Base-by-base conservation (phyloP, 2,113 vertebrate genomes). In the Cyprinodon tularosa region DNA sequence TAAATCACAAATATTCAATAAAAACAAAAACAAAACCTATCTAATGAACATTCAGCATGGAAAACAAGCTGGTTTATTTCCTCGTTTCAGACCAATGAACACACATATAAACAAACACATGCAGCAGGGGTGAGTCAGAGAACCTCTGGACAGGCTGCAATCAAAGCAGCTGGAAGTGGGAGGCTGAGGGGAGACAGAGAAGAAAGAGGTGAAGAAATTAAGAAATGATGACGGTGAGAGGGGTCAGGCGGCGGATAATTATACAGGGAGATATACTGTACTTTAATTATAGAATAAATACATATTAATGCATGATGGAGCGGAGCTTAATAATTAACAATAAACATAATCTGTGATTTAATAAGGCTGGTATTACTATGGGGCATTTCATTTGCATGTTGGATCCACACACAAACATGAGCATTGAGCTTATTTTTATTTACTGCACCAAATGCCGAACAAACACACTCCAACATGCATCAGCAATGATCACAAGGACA, bases 31-130 rank as follows among this genome's bases (percentile, higher is more conserved):
- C 5, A 20, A 20, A 53, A 20, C 20, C 2, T 53, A 20, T 6
- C 50, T 9, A n/a, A 20, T 20, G 14, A 20, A 20, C 17, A 68
- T 36, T 37, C 15, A 37, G 13, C 1, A 3, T 14, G 76, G 84
- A 91, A 90, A 88, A 88, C 89, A 85, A 87, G 87, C 79, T 84
- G 79, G 87, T 92, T 93, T 91, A 72, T 87, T 88, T 89, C 84
- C 68, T 71, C 84, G 78, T 82, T 85, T 86, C 84, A 84, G 76
- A 78, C 84, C 88, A 84, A 86, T 86, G 69, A 83, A n/a, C 71
- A 70, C 76, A 70, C 45, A 12, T 63, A 80, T 22, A 71, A 64
- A 80, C 50, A 85, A 62, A 86, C 68, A 76, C 81, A 83, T 0
- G 47, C 47, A 72, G 45, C 29, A 80, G 77, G 78, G 87, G 82